Evolutionary conservation across 1,140 invertebrate genomes (phyloP), one percentile per base, ranked within the genome.

Genomic region (Ceratoteleas bidentatus): DNA sequence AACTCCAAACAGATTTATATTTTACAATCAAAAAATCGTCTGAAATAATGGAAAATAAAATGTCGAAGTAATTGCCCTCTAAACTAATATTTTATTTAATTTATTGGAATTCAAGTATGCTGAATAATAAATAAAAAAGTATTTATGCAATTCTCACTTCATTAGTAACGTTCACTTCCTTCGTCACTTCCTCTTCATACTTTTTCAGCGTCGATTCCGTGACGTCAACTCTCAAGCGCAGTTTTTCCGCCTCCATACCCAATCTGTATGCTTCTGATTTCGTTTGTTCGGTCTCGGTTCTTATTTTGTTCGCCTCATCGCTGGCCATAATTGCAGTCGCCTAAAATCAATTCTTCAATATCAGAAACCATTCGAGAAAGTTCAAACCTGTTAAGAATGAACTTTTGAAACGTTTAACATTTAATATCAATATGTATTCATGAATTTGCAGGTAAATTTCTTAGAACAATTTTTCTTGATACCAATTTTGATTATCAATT

Each of bases 221-320:
- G 16, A 93, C 93, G 36, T 94, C 93, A 0, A 98, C 95, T 47
- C 96, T 93, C 8, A 92, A 92, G 78, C 92, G 93, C 40, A 98
- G 90, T 65, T 94, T 93, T 66, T 96, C 94, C 6, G 97, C 96
- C 88, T 97, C 95, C 56, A 95, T 94, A 45, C 94, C 93, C 10
- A 98, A 91, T 65, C 94, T 93, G 0, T 93, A 92, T 0, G 96
- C 97, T 61, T 95, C 94, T 4, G 93, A 90, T 87, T 96, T 96
- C 0, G 96, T 96, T 53, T 94, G 92, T 64, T 95, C 94, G 0
- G 97, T 95, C 84, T 96, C 95, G 57, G 92, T 93, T 40, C 94
- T 93, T 61, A 98, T 97, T 24, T 93, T 92, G 65, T 95, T 95
- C 0, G 97, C 96, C 85, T 96, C 88, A 0, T 75, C 54, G 13